Base-by-base conservation (phyloP, 1,140 invertebrate species). In the Leptopilina clavipes region DNA sequence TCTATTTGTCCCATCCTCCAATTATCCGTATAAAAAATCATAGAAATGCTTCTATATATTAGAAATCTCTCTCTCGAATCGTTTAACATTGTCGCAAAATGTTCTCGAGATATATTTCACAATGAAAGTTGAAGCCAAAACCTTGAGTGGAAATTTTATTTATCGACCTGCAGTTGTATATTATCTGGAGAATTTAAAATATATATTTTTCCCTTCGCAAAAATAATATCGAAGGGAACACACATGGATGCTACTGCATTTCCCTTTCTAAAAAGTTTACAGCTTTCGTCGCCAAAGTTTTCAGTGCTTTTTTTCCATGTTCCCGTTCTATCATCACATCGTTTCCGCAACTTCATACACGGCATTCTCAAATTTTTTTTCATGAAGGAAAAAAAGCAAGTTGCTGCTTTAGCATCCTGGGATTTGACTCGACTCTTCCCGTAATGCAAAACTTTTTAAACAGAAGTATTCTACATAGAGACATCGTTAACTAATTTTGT, bases 221-320 rank as follows among this genome's bases (percentile, higher is more conserved):
- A 52, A 52, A 31, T 31, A 52, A 52, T 52, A 17, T 52, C 48
- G 48, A 52, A 52, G 7, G 6, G n/a, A 52, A 9, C 48, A 52
- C 48, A 7, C 48, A 48, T n/a, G 11, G 12, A 48, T 52, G n/a
- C 14, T 52, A 17, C 48, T 52, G 14, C 48, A 52, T 12, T 17
- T 52, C 6, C 14, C n/a, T 17, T 52, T 17, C 6, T 3, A 6
- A 17, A 31, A 52, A 52, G n/a, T n/a, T 52, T 52, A 52, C 48
- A 52, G 48, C 48, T 52, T 52, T 52, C 48, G 48, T 52, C 48
- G 48, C 48, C n/a, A 52, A 52, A 52, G 48, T 52, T 52, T 52
- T 52, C 48, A 17, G 14, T 52, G 48, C 14, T 52, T 52, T 52
- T n/a, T n/a, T 52, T 52, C 48, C 48, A 52, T n/a, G 14, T 52